Evolutionary conservation across 64 coral and sea anemone genomes (phyloP).

Genomic region (Trachythela sp.): DNA sequence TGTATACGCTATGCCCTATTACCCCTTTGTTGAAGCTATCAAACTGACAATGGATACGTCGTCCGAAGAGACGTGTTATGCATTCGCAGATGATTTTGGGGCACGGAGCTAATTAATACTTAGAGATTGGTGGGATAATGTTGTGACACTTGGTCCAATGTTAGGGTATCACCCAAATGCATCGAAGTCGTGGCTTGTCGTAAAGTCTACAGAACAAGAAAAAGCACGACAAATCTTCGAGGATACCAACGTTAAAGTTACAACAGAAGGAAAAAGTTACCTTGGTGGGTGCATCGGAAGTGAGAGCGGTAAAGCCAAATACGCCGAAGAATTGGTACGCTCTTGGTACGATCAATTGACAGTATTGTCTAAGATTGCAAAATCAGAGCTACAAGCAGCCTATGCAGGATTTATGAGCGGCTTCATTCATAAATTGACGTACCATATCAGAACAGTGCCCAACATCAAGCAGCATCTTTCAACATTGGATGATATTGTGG

Average conservation of each 20-base stretch:
- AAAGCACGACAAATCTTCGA: slow-evolving; percentile 25
- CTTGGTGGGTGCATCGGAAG: slow-evolving; percentile 37
- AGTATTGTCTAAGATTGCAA: slow-evolving; percentile 36
- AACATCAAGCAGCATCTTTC: slow-evolving; percentile 39
- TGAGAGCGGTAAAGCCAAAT: neutral
- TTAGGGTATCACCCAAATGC: slow-evolving; percentile 48
- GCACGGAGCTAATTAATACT: slow-evolving; percentile 3
- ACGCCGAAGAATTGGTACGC: slow-evolving; percentile 27
- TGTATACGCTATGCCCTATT: neutral
- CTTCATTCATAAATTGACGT: slow-evolving; percentile 32
- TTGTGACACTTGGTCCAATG: slow-evolving; percentile 39
- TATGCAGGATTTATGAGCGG: slow-evolving; percentile 36
- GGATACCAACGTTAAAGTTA: slow-evolving; percentile 36
- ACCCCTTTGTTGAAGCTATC: neutral
- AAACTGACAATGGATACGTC: neutral
- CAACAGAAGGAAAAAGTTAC: slow-evolving; percentile 48
- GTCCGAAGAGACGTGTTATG: slow-evolving; percentile 36
- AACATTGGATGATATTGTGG: slow-evolving; percentile 19
- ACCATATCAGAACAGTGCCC: slow-evolving; percentile 46
- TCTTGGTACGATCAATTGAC: slow-evolving; percentile 36
- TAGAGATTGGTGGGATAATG: slow-evolving; percentile 41
- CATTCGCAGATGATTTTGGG: slow-evolving; percentile 50
- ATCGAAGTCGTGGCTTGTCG: slow-evolving; percentile 47
- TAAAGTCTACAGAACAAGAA: neutral
- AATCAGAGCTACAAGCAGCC: slow-evolving; percentile 30